Conservation (phyloP, 2,113 vertebrate species). For the Rynchops niger region DNA sequence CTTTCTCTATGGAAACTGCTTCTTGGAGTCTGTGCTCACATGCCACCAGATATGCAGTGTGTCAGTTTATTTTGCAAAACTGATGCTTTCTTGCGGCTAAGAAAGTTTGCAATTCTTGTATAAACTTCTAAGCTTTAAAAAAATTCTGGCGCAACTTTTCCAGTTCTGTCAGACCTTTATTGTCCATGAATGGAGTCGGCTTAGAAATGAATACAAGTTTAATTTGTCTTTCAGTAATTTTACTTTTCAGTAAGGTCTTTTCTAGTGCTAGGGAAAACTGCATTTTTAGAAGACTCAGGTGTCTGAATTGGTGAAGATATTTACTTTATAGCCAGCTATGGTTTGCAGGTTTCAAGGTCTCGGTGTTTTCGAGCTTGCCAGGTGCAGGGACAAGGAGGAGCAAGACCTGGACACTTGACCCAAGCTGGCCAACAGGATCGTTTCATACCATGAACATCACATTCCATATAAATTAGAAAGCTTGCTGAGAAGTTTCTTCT, state of each 20-base stretch:
- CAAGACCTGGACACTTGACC: background rate
- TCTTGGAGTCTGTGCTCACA: background rate
- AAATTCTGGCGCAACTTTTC: background rate
- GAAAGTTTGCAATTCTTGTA: background rate
- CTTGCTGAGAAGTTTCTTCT: background rate
- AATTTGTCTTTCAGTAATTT: background rate
- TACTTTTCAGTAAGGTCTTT: background rate
- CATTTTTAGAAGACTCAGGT: background rate
- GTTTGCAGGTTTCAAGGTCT: background rate
- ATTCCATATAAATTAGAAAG: background rate
- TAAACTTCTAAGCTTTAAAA: background rate
- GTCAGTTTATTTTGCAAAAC: background rate
- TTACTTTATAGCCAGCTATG: background rate
- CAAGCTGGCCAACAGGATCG: background rate
- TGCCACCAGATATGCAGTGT: background rate
- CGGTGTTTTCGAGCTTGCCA: background rate
- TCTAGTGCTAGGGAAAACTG: background rate
- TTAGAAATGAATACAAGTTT: background rate
- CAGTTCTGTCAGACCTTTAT: background rate
- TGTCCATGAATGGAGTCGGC: background rate
- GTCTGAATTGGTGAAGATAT: background rate
- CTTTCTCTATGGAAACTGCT: background rate
- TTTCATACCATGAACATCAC: background rate
- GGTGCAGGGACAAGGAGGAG: background rate
- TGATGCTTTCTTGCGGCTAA: background rate